These are phyloP conservation scores for Oncorhynchus clarkii DNA, from an alignment of 2,113 vertebrate genomes.

Conservation along the genomic window DNA sequence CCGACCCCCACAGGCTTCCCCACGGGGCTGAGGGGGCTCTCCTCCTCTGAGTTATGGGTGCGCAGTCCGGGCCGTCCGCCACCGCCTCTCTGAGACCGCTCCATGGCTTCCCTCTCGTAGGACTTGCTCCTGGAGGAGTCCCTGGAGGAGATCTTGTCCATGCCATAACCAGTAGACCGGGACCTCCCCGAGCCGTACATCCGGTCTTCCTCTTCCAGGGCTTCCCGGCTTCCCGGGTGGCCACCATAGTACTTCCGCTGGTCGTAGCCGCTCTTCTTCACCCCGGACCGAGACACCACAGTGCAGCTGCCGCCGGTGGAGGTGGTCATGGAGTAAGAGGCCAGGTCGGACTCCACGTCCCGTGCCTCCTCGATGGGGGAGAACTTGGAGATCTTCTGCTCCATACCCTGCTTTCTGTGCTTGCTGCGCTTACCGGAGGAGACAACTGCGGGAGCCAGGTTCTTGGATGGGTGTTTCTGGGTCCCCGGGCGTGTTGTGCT, in stretches of 20 bases:
- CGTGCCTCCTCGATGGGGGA: slow-evolving; percentile 98
- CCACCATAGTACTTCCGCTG: slow-evolving; percentile 90
- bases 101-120: slow-evolving; percentile 87
- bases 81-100: slow-evolving; percentile 83
- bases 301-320: slow-evolving; percentile 80
- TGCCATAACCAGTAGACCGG: slow-evolving; percentile 84
- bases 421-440: slow-evolving; percentile 95
- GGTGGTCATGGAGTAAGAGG: slow-evolving; percentile 84
- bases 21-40: slow-evolving; percentile 90
- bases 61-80: slow-evolving; percentile 65
- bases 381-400: slow-evolving; percentile 98
- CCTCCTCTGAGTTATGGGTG: slow-evolving; percentile 85
- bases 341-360: slow-evolving; percentile 94
- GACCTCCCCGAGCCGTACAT: slow-evolving; percentile 83
- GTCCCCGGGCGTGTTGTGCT: slow-evolving; percentile 73
- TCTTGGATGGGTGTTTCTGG: slow-evolving; percentile 90
- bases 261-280: slow-evolving; percentile 92
- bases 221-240: slow-evolving; percentile 76
- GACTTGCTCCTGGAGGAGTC: slow-evolving; percentile 88
- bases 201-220: slow-evolving; percentile 88
- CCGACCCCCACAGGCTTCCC: slow-evolving; percentile 84
- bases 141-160: slow-evolving; percentile 86
- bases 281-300: slow-evolving; percentile 85
- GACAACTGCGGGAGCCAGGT: slow-evolving; percentile 86
- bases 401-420: slow-evolving; percentile 96